A percentile compares a stretch with the other conserved stretches of the same genome.
These are phyloP conservation scores for Oxytorus armatus DNA, from an alignment of 2,888 invertebrate species.

Conservation along the genomic window DNA sequence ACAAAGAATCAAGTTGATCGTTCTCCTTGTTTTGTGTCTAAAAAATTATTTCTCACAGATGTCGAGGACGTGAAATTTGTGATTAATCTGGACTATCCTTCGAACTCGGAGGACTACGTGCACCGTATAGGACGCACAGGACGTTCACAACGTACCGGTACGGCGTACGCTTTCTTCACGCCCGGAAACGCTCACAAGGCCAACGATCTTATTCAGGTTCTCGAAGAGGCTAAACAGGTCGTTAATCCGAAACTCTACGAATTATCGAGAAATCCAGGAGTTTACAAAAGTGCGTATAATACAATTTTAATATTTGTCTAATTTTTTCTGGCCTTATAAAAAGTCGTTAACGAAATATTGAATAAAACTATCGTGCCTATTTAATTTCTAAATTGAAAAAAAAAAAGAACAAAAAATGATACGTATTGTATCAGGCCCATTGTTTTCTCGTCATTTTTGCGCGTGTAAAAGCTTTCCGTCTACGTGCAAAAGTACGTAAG, in stretches of 20 bases:
- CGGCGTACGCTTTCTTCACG: constrained; percentile 98
- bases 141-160: constrained; percentile 95
- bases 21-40: constrained; percentile 67
- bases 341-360: no score
- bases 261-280: constrained; percentile 86
- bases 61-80: constrained; percentile 99
- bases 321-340: no score
- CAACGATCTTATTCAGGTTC: constrained; percentile 94
- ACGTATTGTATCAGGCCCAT: no score
- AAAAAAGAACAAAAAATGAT: no score
- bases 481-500: no score
- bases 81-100: constrained; percentile 99
- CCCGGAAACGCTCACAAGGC: constrained; percentile 96
- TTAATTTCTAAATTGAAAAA: no score
- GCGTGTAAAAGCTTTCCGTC: no score
- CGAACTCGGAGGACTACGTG: constrained; percentile 98
- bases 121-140: constrained; percentile 98
- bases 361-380: no score
- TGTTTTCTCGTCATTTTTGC: no score
- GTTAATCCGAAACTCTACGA: constrained; percentile 95
- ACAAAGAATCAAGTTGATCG: constrained; percentile 79
- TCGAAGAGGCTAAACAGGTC: constrained; percentile 97
- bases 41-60: constrained; percentile 87
- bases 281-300: constrained; percentile 78
- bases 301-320: background rate